Evolutionary conservation across 2,888 invertebrate species (phyloP), one percentile per base, ranked within the genome.

Genomic region (Pecten maximus): DNA sequence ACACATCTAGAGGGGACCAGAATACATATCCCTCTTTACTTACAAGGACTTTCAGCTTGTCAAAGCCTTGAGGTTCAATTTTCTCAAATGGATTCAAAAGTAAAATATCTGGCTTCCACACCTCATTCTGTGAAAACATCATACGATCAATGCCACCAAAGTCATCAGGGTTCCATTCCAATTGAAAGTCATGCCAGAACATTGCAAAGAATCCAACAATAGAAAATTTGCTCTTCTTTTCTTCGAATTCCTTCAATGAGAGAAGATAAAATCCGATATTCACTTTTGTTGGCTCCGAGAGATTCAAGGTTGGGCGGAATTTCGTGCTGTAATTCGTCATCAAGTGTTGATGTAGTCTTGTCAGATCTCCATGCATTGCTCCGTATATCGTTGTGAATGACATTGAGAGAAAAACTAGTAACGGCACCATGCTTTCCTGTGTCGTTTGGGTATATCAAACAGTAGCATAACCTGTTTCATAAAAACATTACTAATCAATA

Each of bases 241-340:
- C 60, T 60, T 60, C n/a, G 28, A 60, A 60, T 60, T 60, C 60
- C 28, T 28, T 60, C 28, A 60, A 28, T 3, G 60, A 60, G 10
- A 28, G n/a, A 28, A 60, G n/a, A 3, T 60, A 16, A 60, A 60
- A 60, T 6, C 4, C 28, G 10, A 60, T 3, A 60, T 60, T n/a
- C 28, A 60, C n/a, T 60, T 60, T 28, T 60, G 60, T 60, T 60
- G 60, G 60, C 16, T 90, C 89, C 15, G 88, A 60, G 4, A 40
- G 40, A 86, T 91, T 88, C 0, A 88, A 28, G 4, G 90, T 28
- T 0, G 92, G 92, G 6, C 89, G 40, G 0, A 91, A 35, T 3
- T 91, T 87, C n/a, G 12, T 50, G 90, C 54, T 89, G 44, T 92
- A 92, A 48, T 88, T 88, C 0, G 54, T 50, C 40, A 92, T 91